Conservation (phyloP, 1,140 invertebrate species). For the Melitaea cinxia region DNA sequence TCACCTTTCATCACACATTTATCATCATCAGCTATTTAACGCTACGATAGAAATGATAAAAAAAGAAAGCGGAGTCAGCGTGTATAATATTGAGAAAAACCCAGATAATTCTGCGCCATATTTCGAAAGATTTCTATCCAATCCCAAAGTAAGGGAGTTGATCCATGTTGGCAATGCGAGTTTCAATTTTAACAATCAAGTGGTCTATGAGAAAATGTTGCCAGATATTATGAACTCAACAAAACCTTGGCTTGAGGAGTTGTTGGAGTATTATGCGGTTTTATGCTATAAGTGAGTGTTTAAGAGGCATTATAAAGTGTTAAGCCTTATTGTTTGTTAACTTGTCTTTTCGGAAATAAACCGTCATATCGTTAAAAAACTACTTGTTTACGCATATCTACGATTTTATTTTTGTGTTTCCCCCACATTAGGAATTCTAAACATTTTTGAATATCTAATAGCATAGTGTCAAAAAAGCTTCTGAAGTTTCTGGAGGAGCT, state of each 20-base stretch:
- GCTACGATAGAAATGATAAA: constrained; percentile 16
- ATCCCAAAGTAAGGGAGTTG: constrained; percentile 10
- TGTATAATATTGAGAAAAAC: constrained; percentile 66
- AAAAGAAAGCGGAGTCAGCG: constrained; percentile 14
- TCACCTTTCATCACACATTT: too few species aligned
- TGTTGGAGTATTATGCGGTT: constrained; percentile 21
- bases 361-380: too few species aligned
- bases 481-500: too few species aligned
- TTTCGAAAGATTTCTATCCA: constrained; percentile 17
- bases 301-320: too few species aligned
- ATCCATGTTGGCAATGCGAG: constrained; percentile 21
- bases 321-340: background rate
- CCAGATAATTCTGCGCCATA: background rate
- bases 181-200: constrained; percentile 15
- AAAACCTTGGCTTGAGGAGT: constrained; percentile 19
- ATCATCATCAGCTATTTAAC: constrained; percentile 8
- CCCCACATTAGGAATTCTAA: too few species aligned
- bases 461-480: too few species aligned
- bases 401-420: too few species aligned
- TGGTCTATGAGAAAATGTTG: constrained; percentile 22
- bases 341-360: too few species aligned
- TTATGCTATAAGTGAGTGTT: constrained; percentile 16
- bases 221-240: constrained; percentile 18
- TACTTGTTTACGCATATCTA: too few species aligned
- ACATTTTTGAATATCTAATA: too few species aligned